These are phyloP conservation scores for Aegithalos caudatus DNA, from an alignment of 2,113 vertebrate genomes.

Conservation along the genomic window DNA sequence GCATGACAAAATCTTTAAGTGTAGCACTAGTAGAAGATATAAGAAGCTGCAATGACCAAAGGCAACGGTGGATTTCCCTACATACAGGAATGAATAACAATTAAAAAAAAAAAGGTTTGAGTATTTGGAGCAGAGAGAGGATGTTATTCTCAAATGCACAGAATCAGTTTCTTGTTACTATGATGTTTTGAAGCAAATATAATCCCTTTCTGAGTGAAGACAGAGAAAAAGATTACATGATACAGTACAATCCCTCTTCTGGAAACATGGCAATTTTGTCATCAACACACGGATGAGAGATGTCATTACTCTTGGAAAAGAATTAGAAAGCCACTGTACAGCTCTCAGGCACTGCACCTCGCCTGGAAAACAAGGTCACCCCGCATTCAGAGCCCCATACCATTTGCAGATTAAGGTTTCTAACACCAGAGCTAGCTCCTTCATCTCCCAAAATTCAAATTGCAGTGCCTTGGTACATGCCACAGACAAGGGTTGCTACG, in stretches of 20 bases:
- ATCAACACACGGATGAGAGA: not conserved
- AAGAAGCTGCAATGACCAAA: constrained; percentile 53
- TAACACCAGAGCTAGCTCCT: not conserved
- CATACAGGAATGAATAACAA: not conserved
- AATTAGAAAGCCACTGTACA: not conserved
- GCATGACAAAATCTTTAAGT: constrained; percentile 54
- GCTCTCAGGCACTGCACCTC: not conserved
- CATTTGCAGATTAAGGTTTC: not conserved
- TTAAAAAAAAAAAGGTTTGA: not conserved
- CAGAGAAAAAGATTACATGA: not conserved
- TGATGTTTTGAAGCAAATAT: not conserved
- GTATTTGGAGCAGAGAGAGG: not conserved
- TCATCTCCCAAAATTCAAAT: constrained; percentile 1
- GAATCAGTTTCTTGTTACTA: not conserved
- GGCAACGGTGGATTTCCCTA: not conserved
- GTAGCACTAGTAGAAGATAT: constrained; percentile 33
- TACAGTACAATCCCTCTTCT: not conserved
- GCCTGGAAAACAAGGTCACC: not conserved
- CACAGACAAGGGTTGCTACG: not conserved
- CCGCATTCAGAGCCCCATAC: not conserved
- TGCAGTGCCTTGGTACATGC: not conserved
- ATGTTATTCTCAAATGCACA: not conserved
- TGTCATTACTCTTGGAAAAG: not conserved
- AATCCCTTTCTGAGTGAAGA: not conserved
- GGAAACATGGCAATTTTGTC: constrained; percentile 3